Base-by-base conservation (phyloP, 2,888 invertebrate species). In the Agrochola macilenta region DNA sequence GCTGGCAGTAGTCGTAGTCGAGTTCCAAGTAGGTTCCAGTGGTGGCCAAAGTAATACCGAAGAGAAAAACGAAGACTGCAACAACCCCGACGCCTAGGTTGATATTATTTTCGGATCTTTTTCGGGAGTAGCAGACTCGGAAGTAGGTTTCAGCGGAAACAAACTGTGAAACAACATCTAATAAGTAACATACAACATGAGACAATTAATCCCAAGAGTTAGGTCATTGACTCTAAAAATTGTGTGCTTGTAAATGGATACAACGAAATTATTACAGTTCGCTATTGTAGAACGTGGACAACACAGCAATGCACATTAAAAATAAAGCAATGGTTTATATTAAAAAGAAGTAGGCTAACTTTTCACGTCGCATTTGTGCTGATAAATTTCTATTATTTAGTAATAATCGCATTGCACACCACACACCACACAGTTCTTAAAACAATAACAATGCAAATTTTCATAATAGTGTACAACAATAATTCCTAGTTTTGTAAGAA, bases 1-100 rank as follows among this genome's bases (percentile, higher is more conserved):
- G 95, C 14, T 96, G 95, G 91, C 98, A 98, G 89, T 98, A 98
- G 88, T 98, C 98, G 76, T 98, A 98, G 43, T 98, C 98, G 0
- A 97, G 91, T 20, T 97, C 96, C 46, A 97, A 91, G 61, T 96
- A 96, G 69, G 97, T 97, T 85, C 98, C 98, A 1, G 97, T 89
- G 0, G 96, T 97, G 0, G 98, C 97, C 9, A 97, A 94, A 3
- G 94, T 87, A 0, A 97, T 94, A 68, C 98, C 97, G 20, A 57
- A 0, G 0, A 23, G 0, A n/a, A 81, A 46, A 1, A 81, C 61
- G 0, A 17, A 46, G 0, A 2, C 5, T 0, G 23, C 26, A 0
- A 26, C 3, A 0, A 43, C 0, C 1, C 12, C 20, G n/a, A 69
- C n/a, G 17, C 17, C 0, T n/a, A 69, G 7, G 3, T 1, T 35